Evolutionary conservation across 2,888 invertebrate genomes (phyloP).

Genomic region (Zaprionus obscuricornis): DNA sequence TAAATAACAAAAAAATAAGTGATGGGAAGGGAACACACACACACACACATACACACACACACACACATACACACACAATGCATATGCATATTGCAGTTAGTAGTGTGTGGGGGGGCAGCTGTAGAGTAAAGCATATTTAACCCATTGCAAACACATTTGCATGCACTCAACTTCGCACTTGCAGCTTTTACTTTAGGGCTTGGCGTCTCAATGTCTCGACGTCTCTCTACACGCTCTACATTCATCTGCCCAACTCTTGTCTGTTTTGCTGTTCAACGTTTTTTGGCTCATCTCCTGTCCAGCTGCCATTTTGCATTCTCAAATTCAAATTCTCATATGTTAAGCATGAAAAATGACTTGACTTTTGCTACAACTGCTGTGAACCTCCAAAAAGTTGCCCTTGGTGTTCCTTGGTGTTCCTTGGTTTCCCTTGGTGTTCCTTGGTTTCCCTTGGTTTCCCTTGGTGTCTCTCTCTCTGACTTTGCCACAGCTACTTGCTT

Average conservation of each 20-base stretch:
- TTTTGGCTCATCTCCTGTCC: no score
- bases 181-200: constrained; percentile 1
- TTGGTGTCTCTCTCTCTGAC: not conserved
- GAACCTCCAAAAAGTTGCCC: no score
- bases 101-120: constrained; percentile 16
- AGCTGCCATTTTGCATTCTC: constrained; percentile 45
- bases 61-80: constrained; percentile 40
- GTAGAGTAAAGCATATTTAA: constrained; percentile 59
- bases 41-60: constrained; percentile 12
- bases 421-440: no score
- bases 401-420: no score
- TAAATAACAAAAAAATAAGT: constrained; percentile 55
- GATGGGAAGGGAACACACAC: constrained; percentile 4
- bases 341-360: constrained; percentile 70
- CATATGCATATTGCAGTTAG: constrained; percentile 54
- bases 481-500: not conserved
- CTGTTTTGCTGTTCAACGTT: no score
- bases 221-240: constrained; percentile 31
- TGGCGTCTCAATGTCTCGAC: constrained; percentile 2
- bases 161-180: constrained; percentile 56
- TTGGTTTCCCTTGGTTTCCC: no score
- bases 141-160: constrained; percentile 72
- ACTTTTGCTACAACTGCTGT: constrained; percentile 32
- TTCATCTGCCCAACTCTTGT: constrained; percentile 3
- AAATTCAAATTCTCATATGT: constrained; percentile 62